phyloP scores from a whole-genome alignment of 2,888 invertebrate species.

The Oscheius sp. region DNA sequence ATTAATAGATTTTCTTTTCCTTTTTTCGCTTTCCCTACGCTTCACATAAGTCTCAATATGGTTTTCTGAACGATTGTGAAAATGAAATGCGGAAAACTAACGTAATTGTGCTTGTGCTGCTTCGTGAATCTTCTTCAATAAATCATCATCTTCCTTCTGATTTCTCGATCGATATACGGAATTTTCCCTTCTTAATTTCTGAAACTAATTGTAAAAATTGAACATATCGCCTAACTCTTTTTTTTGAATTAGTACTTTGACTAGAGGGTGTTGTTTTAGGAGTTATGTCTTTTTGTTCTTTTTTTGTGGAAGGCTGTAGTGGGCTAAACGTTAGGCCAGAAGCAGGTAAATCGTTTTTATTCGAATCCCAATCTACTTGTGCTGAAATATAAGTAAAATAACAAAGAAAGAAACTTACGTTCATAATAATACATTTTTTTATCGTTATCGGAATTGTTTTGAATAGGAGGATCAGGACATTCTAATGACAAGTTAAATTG shows the following conservation, averaged over 20 bases:
- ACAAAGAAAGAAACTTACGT: background rate
- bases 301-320: background rate
- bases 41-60: slow-evolving; percentile 5
- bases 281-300: background rate
- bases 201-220: too few relatives aligned
- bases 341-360: background rate
- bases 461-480: background rate
- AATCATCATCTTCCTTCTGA: background rate
- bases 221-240: too few relatives aligned
- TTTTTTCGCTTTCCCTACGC: background rate
- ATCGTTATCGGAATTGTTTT: too few relatives aligned
- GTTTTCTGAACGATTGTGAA: background rate
- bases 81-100: background rate
- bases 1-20: background rate
- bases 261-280: too few relatives aligned
- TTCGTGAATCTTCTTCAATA: slow-evolving; percentile 2
- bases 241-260: too few relatives aligned
- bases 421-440: too few relatives aligned
- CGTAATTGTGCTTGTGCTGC: background rate
- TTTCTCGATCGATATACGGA: too few relatives aligned
- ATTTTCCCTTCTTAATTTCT: too few relatives aligned
- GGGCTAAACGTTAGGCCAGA: background rate
- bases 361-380: background rate
- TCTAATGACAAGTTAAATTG: background rate
- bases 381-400: background rate